A percentile compares a stretch with the other conserved stretches of the same genome.
Conservation (phyloP, 1,140 invertebrate species). For the Cydia fagiglandana region DNA sequence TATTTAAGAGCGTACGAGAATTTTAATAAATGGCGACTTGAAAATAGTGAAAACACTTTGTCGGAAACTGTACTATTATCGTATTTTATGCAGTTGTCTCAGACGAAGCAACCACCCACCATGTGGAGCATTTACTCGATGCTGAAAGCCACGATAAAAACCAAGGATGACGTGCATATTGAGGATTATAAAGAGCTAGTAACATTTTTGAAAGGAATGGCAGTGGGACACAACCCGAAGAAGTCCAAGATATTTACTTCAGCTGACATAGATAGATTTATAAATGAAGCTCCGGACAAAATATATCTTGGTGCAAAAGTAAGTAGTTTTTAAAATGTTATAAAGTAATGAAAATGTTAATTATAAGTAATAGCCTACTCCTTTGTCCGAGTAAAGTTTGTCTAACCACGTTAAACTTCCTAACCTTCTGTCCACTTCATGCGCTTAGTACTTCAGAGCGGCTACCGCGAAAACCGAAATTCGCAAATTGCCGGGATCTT, state of each 20-base stretch:
- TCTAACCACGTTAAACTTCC: too few species aligned
- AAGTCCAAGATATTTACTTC: background rate
- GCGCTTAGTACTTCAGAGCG: too few species aligned
- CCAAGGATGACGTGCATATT: background rate
- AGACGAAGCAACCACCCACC: background rate
- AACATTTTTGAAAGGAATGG: background rate
- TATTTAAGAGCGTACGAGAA: background rate
- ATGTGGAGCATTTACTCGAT: background rate
- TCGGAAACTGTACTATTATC: background rate
- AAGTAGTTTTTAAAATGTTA: background rate
- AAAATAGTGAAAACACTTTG: background rate
- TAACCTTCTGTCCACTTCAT: too few species aligned
- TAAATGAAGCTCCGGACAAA: background rate
- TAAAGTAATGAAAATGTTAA: background rate
- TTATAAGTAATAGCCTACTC: too few species aligned
- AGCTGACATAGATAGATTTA: background rate
- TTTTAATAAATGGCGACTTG: background rate
- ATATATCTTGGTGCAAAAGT: background rate
- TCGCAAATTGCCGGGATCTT: too few species aligned
- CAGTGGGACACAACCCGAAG: background rate
- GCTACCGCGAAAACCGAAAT: too few species aligned
- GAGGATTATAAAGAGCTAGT: conserved; percentile 1
- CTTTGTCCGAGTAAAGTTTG: too few species aligned
- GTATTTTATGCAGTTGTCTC: background rate
- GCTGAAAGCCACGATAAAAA: background rate